Evolutionary conservation across 2,888 invertebrate species (phyloP).

Genomic region (Bombylius major): DNA sequence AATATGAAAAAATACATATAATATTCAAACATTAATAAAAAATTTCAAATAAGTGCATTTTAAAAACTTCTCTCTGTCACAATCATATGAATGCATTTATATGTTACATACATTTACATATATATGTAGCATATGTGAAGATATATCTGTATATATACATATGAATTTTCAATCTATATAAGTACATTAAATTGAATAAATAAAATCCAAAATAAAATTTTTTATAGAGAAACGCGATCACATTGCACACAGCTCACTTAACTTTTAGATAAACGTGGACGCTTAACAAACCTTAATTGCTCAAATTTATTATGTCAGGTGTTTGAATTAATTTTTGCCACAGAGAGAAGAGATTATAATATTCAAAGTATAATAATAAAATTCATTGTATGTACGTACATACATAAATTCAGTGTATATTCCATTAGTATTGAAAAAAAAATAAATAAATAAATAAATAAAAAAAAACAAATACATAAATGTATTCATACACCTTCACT

Average conservation of each 20-base stretch:
- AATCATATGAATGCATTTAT: no score
- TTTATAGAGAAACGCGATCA: background rate
- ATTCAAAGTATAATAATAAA: no score
- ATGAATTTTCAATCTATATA: no score
- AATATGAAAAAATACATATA: no score
- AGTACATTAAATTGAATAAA: background rate
- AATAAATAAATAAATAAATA: no score
- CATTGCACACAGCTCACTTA: background rate
- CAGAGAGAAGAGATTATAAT: background rate
- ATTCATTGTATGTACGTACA: no score
- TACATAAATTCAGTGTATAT: no score
- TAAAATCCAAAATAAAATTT: no score
- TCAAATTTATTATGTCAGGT: constrained; percentile 20
- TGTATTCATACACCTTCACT: constrained; percentile 4
- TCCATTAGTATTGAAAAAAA: no score
- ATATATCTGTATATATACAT: background rate
- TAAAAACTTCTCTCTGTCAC: no score
- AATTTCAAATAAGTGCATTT: background rate
- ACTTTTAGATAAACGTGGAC: constrained; percentile 9
- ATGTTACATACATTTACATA: no score
- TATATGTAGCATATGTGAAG: background rate
- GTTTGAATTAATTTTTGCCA: constrained; percentile 16
- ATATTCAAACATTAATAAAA: background rate
- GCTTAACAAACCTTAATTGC: constrained; percentile 20
- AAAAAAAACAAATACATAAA: no score